Evolutionary conservation across 2,113 vertebrate genomes (phyloP), one percentile per base, ranked within the genome.

Genomic region (Trematocara nigrifrons): DNA sequence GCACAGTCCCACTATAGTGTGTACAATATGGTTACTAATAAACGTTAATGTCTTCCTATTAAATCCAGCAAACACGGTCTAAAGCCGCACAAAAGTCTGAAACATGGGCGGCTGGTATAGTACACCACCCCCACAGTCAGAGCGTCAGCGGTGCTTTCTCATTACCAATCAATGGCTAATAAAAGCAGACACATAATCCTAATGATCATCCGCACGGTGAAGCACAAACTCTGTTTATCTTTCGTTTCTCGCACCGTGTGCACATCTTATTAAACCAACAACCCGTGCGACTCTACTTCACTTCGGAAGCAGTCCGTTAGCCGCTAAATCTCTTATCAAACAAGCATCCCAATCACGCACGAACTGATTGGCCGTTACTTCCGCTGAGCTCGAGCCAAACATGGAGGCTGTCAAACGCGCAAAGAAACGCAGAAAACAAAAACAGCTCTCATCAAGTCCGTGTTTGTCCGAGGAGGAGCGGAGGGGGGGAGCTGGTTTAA

Each of bases 361-460:
- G 29, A 49, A 61, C 77, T 42, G 78, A 83, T 3, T 59, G 76
- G 83, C 59, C 83, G 82, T 83, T 86, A 89, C 86, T 89, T 92
- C 84, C 86, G 86, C 42, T 59, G 45, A 33, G 45, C 52, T 78
- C 15, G 26, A 49, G 26, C 42, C 69, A 53, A 87, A 42, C 9
- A 26, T 26, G 84, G 78, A 77, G 35, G 22, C 49, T 16, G 56
- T 64, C 49, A 80, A 33, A 71, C 57, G 29, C 35, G 6, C 51
- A 71, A 40, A 47, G 26, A 79, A 49, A 64, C n/a, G 10, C 56
- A 79, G 20, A 52, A 42, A 42, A 82, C 18, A 26, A 79, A 56
- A 79, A 29, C 47, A 4, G 61, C 31, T 69, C 69, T 35, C 66
- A 57, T 76, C 40, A n/a, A 47, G 12, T 33, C 31, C 9, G 16